Evolutionary conservation across 1,140 invertebrate species (phyloP), one percentile per base, ranked within the genome.

Genomic region (Cydia splendana): DNA sequence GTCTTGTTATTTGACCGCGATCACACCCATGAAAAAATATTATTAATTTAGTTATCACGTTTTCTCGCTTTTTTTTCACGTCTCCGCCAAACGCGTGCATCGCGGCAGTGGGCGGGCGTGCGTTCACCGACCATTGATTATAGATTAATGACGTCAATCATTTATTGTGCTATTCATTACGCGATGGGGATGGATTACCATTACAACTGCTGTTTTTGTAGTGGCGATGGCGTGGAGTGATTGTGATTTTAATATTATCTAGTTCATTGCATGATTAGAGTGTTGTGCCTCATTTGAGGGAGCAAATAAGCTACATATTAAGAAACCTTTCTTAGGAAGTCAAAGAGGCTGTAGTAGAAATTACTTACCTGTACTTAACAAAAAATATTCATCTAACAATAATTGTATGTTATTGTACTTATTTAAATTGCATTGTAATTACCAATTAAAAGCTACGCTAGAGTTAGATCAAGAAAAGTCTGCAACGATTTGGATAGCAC

Each of bases 101-200:
- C 38, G 74, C 80, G 81, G 84, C 78, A 75, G 77, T 80, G 80
- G 87, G 85, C 84, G 83, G 80, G 51, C 10, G 80, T 81, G 81
- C 82, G 80, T 82, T 75, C 80, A 79, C 74, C 81, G 82, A 84
- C 82, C 85, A 80, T 78, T 86, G 86, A 88, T 88, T 85, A 80
- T 81, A 82, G 77, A 85, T 87, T 84, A 85, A 87, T 82, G 76
- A 82, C 80, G 74, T 77, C 79, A 81, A 88, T 85, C 57, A 82
- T 84, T 84, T 85, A 84, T 65, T 69, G 73, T 76, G 62, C 76
- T 67, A 78, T 88, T 77, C 67, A 79, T 76, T 78, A 67, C 67
- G 78, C 77, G 78, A 81, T 77, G 82, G 51, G 82, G 81, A 85
- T 87, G 79, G 79, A 83, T 85, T 24, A 84, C 77, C 74, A 86